Percentiles rank a stretch among this genome's conserved stretches.
These are phyloP conservation scores for Macaca fascicularis DNA, from an alignment of 2,113 vertebrate genomes.

Conservation along the genomic window T2T-MFA8v1.1 NC_088375.1:111282501-111283000, in stretches of 20 bases:
- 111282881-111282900: not conserved
- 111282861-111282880: slow-evolving; percentile 15
- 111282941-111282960: not conserved
- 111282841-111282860: not conserved
- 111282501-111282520: not conserved
- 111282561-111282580: not conserved
- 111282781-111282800: not conserved
- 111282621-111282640: not conserved
- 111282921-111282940: not conserved
- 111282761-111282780: not conserved
- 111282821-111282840: slow-evolving; percentile 6
- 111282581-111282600: slow-evolving; percentile 20
- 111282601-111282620: slow-evolving; percentile 10
- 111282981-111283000: not conserved
- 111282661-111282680: slow-evolving; percentile 9
- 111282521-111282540: not conserved
- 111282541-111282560: not conserved
- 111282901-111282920: not conserved
- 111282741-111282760: not conserved
- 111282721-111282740: not conserved
- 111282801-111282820: not conserved
- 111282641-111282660: not conserved
- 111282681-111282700: not conserved
- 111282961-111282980: slow-evolving; percentile 4
- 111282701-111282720: not conserved